Evolutionary conservation across 1,140 invertebrate genomes (phyloP).

Genomic region (Danaus plexippus): DNA sequence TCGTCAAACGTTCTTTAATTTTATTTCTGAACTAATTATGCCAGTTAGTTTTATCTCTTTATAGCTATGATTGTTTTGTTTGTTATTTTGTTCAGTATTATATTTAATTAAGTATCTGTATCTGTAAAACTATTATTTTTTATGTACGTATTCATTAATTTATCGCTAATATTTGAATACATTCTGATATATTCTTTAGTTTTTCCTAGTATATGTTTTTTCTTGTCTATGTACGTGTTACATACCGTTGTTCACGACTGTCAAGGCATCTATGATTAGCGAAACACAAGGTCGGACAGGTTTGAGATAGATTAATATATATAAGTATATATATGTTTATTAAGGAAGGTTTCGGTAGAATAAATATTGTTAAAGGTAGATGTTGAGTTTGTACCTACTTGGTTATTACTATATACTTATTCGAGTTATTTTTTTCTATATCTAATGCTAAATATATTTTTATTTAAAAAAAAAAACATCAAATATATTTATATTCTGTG

Average conservation of each 20-base stretch:
- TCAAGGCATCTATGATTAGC: slow-evolving; percentile 59
- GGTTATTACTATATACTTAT: slow-evolving; percentile 1
- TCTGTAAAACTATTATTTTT: not conserved
- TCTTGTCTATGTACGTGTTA: too few species aligned
- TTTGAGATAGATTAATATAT: slow-evolving; percentile 1
- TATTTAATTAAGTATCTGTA: too few species aligned
- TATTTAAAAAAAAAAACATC: not conserved
- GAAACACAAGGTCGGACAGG: slow-evolving; percentile 39
- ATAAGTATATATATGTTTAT: not conserved
- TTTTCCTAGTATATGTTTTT: too few species aligned
- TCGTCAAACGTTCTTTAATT: too few species aligned
- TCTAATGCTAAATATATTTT: not conserved
- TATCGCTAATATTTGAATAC: not conserved
- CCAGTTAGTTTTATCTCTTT: too few species aligned
- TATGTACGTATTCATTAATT: not conserved
- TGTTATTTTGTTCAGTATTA: too few species aligned
- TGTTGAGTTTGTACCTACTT: not conserved
- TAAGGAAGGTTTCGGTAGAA: not conserved
- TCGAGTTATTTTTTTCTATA: not conserved
- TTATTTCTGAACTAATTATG: too few species aligned
- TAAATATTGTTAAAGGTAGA: not conserved
- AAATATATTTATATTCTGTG: too few species aligned
- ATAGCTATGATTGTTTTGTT: too few species aligned
- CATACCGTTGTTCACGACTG: slow-evolving; percentile 19
- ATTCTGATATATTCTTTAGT: slow-evolving; percentile 32